Evolutionary conservation across 2,113 vertebrate species (phyloP).

Genomic region (Eulacestoma nigropectus): DNA sequence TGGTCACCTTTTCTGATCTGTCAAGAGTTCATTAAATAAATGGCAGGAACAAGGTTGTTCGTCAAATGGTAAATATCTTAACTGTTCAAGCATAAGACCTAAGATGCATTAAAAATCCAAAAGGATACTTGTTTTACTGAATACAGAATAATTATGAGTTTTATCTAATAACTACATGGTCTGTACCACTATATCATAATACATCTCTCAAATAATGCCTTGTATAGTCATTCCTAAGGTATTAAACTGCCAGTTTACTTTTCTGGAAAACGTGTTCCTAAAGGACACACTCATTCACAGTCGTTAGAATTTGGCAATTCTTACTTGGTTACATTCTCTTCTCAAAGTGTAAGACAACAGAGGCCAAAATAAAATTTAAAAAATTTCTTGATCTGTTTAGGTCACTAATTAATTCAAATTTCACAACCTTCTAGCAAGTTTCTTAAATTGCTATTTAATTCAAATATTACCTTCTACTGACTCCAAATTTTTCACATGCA

Average conservation of each 20-base stretch:
- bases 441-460: not conserved
- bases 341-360: not conserved
- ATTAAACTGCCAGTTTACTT: not conserved
- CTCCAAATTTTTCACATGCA: accelerated
- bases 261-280: not conserved
- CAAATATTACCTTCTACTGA: not conserved
- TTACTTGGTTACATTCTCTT: not conserved
- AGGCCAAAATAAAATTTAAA: not conserved
- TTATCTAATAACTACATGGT: not conserved
- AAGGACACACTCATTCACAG: not conserved
- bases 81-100: not conserved
- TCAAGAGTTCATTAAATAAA: not conserved
- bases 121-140: not conserved
- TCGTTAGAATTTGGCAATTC: not conserved
- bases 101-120: not conserved
- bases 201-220: not conserved
- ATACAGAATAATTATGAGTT: not conserved
- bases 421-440: not conserved
- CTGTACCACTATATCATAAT: not conserved
- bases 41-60: not conserved
- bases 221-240: not conserved
- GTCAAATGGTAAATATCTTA: not conserved
- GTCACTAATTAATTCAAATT: not conserved
- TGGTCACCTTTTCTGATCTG: not conserved
- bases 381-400: not conserved